A percentile compares a stretch with the other conserved stretches of the same genome.
Evolutionary conservation across 1,140 invertebrate genomes (phyloP).

Genomic region (Musca vetustissima): DNA sequence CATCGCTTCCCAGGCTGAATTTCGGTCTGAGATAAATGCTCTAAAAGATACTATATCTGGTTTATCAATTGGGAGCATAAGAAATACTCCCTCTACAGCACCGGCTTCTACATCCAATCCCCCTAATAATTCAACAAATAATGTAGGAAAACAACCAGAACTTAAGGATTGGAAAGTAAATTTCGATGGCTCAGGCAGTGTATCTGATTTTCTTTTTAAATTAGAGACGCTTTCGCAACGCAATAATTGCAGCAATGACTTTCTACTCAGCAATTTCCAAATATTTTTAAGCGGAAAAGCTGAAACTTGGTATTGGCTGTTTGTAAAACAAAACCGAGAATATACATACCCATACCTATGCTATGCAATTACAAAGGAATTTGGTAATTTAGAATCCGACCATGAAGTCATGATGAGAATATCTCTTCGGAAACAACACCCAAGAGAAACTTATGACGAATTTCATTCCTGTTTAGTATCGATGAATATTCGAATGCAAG

Average conservation of each 20-base stretch:
- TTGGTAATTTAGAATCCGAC: neutral
- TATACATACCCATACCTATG: neutral
- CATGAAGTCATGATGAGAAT: neutral
- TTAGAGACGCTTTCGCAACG: neutral
- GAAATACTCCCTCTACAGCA: too few relatives aligned
- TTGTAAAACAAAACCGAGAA: neutral
- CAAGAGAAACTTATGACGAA: neutral
- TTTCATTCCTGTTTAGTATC: neutral
- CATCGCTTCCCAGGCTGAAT: too few relatives aligned
- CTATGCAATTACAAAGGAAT: neutral
- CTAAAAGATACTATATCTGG: too few relatives aligned
- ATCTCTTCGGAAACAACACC: neutral
- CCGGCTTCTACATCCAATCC: too few relatives aligned
- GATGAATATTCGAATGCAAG: neutral
- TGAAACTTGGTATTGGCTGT: conserved; percentile 4
- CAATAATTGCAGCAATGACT: neutral
- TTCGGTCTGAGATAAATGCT: too few relatives aligned
- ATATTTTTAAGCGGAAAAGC: neutral
- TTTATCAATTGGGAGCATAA: too few relatives aligned
- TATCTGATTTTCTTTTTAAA: conserved; percentile 17
- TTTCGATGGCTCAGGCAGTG: neutral
- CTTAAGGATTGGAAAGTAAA: neutral
- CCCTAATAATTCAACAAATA: too few relatives aligned
- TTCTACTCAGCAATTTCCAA: conserved; percentile 1
- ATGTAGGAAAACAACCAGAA: too few relatives aligned